phyloP scores from a whole-genome alignment of 2,888 invertebrate species.

The Megalurothrips usitatus region DNA sequence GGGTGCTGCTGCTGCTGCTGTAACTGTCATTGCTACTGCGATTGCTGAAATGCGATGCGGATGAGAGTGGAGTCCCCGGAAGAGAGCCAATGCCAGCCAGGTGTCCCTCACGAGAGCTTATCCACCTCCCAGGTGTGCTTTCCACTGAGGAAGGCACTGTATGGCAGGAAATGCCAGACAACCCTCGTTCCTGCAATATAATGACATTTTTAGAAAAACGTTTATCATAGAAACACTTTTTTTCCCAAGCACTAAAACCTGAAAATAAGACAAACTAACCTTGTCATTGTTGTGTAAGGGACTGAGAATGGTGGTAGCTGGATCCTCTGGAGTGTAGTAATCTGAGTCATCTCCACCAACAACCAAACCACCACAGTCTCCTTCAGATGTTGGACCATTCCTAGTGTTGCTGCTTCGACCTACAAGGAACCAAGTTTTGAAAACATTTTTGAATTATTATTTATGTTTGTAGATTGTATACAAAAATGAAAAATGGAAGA shows the following conservation, averaged over 20 bases:
- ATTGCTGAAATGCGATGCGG: conserved; percentile 53
- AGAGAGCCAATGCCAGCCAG: conserved; percentile 39
- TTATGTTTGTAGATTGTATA: background rate
- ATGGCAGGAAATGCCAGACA: background rate
- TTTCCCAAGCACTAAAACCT: background rate
- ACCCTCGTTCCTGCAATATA: conserved; percentile 19
- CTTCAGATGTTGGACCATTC: conserved; percentile 28
- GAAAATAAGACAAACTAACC: conserved; percentile 27
- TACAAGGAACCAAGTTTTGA: background rate
- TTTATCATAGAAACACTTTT: background rate
- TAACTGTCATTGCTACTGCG: conserved; percentile 78
- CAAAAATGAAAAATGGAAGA: background rate
- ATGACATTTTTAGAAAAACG: background rate
- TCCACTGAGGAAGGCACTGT: conserved; percentile 42
- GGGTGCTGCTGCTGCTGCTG: conserved; percentile 74
- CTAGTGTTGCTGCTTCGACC: conserved; percentile 26
- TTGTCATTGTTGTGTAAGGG: conserved; percentile 50
- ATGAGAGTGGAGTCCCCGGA: conserved; percentile 63
- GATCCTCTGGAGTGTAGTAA: conserved; percentile 74
- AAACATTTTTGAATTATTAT: background rate
- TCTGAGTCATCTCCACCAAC: conserved; percentile 66
- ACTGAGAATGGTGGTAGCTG: conserved; percentile 62
- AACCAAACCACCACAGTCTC: conserved; percentile 37
- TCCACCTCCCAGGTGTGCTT: conserved; percentile 43
- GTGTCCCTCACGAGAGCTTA: conserved; percentile 37